Evolutionary conservation across 2,888 invertebrate species (phyloP).

Genomic region (Trichacis sp.): DNA sequence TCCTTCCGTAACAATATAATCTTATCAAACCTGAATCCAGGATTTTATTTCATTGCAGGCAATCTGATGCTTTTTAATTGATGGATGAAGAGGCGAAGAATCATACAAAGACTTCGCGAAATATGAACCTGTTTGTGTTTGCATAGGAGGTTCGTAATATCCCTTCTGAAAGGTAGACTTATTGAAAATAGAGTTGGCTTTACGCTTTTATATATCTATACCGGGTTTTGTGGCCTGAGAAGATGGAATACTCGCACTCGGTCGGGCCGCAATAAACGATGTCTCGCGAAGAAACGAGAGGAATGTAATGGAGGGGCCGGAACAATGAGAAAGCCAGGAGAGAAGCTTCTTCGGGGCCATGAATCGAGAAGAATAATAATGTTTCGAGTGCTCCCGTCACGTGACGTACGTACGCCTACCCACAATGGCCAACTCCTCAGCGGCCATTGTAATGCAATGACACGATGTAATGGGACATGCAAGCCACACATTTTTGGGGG

Average conservation of each 20-base stretch:
- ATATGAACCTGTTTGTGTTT: neutral
- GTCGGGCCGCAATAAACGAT: slow-evolving; percentile 6
- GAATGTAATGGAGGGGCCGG: slow-evolving; percentile 21
- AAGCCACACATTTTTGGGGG: neutral
- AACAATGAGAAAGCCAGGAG: slow-evolving; percentile 21
- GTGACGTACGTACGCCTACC: slow-evolving; percentile 25
- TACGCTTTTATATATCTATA: neutral
- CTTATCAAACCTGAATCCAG: neutral
- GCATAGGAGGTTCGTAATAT: too few relatives aligned
- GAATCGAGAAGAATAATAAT: slow-evolving; percentile 37
- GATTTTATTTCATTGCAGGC: neutral
- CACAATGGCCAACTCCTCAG: slow-evolving; percentile 28
- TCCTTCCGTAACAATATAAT: neutral
- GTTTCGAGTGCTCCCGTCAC: slow-evolving; percentile 38
- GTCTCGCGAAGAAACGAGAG: slow-evolving; percentile 12
- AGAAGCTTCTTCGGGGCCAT: slow-evolving; percentile 22
- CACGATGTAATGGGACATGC: slow-evolving; percentile 28
- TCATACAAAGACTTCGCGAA: neutral
- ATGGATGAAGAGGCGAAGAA: neutral
- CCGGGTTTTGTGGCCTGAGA: neutral
- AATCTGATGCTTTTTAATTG: neutral
- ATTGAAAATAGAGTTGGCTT: neutral
- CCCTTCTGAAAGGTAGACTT: too few relatives aligned
- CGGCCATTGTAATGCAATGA: slow-evolving; percentile 35
- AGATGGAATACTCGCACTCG: neutral